Evolutionary conservation across 2,888 invertebrate genomes (phyloP).

Genomic region (Habroteleia sp.): DNA sequence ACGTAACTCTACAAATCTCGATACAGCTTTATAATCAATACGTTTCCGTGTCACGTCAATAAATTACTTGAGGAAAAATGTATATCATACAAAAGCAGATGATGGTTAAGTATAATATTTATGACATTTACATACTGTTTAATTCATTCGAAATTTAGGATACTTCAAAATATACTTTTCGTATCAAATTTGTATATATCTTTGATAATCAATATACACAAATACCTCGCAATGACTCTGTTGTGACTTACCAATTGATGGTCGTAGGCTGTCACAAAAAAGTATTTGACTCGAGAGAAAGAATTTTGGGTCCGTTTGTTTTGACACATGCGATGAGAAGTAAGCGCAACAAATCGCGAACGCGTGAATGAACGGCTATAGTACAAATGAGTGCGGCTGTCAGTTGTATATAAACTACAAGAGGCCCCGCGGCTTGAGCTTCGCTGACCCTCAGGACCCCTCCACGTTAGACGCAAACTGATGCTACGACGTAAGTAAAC

Average conservation of each 20-base stretch:
- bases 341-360: constrained; percentile 6
- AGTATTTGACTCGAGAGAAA: neutral
- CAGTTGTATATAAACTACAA: constrained; percentile 57
- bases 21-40: no score
- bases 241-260: constrained; percentile 46
- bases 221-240: no score
- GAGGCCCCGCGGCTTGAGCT: constrained; percentile 55
- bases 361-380: constrained; percentile 46
- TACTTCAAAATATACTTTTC: no score
- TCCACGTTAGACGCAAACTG: constrained; percentile 53
- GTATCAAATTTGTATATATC: no score
- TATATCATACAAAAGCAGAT: no score
- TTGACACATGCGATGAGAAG: constrained; percentile 33
- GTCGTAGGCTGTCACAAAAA: no score
- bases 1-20: neutral
- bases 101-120: no score
- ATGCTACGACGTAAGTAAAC: constrained; percentile 36
- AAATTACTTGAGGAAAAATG: neutral
- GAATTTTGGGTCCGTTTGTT: constrained; percentile 1
- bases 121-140: neutral
- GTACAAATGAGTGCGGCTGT: constrained; percentile 42
- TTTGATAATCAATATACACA: no score
- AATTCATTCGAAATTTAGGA: no score
- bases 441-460: constrained; percentile 58
- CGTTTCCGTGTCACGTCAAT: neutral